Percentiles rank a stretch among this genome's conserved stretches.
These are phyloP conservation scores for Rhamnusium bicolor DNA, from an alignment of 2,888 invertebrate genomes.

Conservation along the genomic window DNA sequence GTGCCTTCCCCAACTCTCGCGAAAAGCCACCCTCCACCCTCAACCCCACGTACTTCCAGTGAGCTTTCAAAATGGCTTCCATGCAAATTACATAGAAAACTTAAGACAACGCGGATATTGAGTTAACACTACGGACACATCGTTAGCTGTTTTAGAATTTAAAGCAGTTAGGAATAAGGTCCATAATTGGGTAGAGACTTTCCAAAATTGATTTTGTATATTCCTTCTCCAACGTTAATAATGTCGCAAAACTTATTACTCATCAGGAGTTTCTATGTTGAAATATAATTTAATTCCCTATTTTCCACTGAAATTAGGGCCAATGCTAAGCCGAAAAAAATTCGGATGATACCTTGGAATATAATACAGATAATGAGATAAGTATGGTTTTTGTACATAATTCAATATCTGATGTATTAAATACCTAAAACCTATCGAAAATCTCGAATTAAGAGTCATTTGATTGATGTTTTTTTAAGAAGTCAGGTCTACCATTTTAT, in stretches of 20 bases:
- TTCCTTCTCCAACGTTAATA: constrained; percentile 56
- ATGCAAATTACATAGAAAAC: constrained; percentile 72
- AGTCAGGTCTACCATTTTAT: no score
- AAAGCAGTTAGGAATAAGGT: constrained; percentile 45
- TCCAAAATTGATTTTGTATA: constrained; percentile 57
- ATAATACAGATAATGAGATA: no score
- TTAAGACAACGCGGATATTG: constrained; percentile 71
- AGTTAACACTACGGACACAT: constrained; percentile 66
- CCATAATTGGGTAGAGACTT: constrained; percentile 43
- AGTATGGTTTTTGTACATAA: no score
- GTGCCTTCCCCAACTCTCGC: constrained; percentile 47
- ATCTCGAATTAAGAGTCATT: no score
- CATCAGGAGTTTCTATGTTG: no score
- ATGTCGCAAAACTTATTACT: constrained; percentile 52
- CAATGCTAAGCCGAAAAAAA: no score
- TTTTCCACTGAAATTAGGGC: no score
- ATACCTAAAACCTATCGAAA: no score
- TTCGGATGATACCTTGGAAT: no score
- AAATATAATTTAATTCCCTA: no score
- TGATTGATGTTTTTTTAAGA: no score
- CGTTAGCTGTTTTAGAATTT: constrained; percentile 47
- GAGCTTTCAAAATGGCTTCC: constrained; percentile 71
- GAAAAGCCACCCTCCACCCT: constrained; percentile 46
- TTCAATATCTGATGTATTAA: no score
- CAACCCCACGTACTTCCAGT: constrained; percentile 52